Percentiles rank a stretch among this genome's conserved stretches.
phyloP scores from a whole-genome alignment of 2,113 vertebrate genomes.

The Melanerpes aurifrons region DNA sequence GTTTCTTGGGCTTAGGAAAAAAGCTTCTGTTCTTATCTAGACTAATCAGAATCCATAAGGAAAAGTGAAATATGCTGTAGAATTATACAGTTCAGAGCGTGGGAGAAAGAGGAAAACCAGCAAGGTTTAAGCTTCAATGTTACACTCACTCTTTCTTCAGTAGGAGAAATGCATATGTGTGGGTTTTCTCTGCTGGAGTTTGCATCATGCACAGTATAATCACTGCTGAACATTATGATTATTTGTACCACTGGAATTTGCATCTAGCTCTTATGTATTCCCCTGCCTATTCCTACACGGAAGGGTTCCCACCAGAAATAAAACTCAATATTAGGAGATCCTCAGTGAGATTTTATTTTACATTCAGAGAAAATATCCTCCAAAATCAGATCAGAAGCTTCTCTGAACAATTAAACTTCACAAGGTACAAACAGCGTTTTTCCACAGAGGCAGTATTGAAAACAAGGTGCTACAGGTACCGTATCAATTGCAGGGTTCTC shows the following conservation, averaged over 20 bases:
- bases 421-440: not conserved
- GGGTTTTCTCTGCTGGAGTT: conserved; percentile 56
- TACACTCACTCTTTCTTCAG: conserved; percentile 22
- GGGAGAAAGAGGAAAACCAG: conserved; percentile 1
- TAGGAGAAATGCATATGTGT: conserved; percentile 9
- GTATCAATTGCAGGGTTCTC: not conserved
- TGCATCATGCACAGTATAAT: conserved; percentile 34
- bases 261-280: conserved; percentile 32
- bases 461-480: not conserved
- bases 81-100: conserved; percentile 3
- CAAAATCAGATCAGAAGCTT: conserved; percentile 1
- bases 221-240: conserved; percentile 60
- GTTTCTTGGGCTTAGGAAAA: conserved; percentile 39
- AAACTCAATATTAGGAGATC: not conserved
- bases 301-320: conserved; percentile 41
- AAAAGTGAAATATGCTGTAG: not conserved
- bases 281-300: conserved; percentile 14
- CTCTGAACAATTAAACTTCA: not conserved
- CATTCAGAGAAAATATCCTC: not conserved
- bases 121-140: not conserved
- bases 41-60: conserved; percentile 20
- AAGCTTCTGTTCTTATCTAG: not conserved
- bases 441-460: conserved; percentile 54
- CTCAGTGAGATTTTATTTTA: not conserved
- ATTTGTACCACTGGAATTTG: conserved; percentile 52